Base-by-base conservation (phyloP, 2,113 vertebrate genomes). In the Forbesichthys papilliferus region DNA sequence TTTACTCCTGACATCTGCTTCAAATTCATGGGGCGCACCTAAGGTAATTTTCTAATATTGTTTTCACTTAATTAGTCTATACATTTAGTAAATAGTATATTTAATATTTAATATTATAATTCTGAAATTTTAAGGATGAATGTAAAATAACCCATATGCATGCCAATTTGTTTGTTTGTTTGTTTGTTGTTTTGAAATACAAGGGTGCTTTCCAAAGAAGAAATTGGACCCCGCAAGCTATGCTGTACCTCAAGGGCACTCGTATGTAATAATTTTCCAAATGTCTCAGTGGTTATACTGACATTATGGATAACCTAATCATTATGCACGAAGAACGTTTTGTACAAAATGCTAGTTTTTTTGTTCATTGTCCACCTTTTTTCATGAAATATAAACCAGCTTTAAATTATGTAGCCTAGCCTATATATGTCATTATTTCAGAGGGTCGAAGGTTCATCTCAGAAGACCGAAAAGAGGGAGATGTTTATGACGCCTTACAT, bases 191-290 rank as follows among this genome's bases (percentile, higher is more conserved):
- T 63, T 58, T 9, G 1, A 33, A 27, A 57, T 14, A 52, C 13
- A 65, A 98, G 97, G 82, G 69, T 72, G 89, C 91, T 47, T 93
- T 95, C 54, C 94, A 96, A 79, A 91, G 94, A 67, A 94, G 96
- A 70, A 99, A 98, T 83, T 99, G 97, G 97, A 98, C 95, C 11
- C 96, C 97, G 0, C 97, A 98, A 81, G 96, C 97, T 1, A 98
- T 99, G 95, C 88, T 98, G 49, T 98, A 99, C 74, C 89, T 99
- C 46, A 99, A 98, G 90, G 97, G 96, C 10, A 95, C 96, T 75
- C 96, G 96, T 99, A 93, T 75, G 97, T 95, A 67, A 12, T 11
- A 61, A 60, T 54, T 6, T 27, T 55, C 20, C 53, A 10, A 4
- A 52, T 52, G 14, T 13, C 4, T 11, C 10, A 13, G 9, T 36